Evolutionary conservation across 2,888 invertebrate species (phyloP).

Genomic region (Melanophora roralis): DNA sequence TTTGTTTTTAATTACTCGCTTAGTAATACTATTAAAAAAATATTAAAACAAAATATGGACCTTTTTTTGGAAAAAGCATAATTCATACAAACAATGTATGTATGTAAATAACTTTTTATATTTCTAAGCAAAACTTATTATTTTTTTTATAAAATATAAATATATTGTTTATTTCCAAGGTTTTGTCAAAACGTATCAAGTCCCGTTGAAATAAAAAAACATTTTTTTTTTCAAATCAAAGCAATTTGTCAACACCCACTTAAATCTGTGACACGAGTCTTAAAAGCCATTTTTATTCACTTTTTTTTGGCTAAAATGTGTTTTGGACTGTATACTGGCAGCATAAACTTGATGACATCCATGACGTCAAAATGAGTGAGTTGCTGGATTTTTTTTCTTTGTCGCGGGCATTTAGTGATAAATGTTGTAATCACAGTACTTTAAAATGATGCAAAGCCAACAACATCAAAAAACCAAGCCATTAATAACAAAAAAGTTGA

Average conservation of each 20-base stretch:
- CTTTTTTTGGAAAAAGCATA: too few relatives aligned
- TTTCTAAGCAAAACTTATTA: too few relatives aligned
- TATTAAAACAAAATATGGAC: too few relatives aligned
- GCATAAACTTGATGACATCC: background rate
- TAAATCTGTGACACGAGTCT: slow-evolving; percentile 19
- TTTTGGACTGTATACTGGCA: background rate
- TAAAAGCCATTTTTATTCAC: background rate
- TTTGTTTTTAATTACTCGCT: too few relatives aligned
- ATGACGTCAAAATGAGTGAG: background rate
- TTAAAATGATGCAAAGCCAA: slow-evolving; percentile 41
- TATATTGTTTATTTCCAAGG: too few relatives aligned
- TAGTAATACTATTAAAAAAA: too few relatives aligned
- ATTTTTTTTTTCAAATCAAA: background rate
- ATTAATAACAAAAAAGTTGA: slow-evolving; percentile 9
- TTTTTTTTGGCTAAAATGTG: background rate
- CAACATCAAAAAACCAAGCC: background rate
- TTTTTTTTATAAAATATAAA: too few relatives aligned
- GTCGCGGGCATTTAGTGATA: slow-evolving; percentile 47
- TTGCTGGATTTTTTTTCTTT: slow-evolving; percentile 4
- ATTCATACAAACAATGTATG: too few relatives aligned
- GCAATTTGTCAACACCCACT: slow-evolving; percentile 31
- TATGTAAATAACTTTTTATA: too few relatives aligned
- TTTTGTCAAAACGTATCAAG: too few relatives aligned
- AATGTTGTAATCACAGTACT: slow-evolving; percentile 56
- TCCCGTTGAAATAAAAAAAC: too few relatives aligned